phyloP scores from a whole-genome alignment of 2,888 invertebrate genomes.

The Dascillus cervinus region DNA sequence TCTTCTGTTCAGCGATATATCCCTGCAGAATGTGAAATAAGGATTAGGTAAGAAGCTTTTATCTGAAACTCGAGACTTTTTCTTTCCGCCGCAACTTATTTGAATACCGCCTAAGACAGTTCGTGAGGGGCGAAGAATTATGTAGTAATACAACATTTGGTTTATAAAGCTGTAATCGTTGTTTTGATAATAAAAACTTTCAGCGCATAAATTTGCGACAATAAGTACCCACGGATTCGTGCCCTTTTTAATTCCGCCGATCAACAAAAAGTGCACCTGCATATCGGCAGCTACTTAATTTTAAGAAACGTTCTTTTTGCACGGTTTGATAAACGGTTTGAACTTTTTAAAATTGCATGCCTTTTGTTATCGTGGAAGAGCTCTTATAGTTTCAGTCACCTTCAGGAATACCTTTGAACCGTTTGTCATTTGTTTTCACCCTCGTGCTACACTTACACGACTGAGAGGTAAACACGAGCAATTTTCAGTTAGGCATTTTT shows the following conservation, averaged over 20 bases:
- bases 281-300: too few species aligned
- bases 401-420: too few species aligned
- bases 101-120: constrained; percentile 11
- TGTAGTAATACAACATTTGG: constrained; percentile 4
- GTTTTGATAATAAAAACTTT: too few species aligned
- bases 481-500: constrained; percentile 29
- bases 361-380: constrained; percentile 9
- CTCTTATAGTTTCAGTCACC: constrained; percentile 12
- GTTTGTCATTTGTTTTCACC: constrained; percentile 27
- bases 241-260: too few species aligned
- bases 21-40: constrained; percentile 12
- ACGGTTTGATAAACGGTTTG: too few species aligned
- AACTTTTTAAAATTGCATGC: too few species aligned
- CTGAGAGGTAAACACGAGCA: constrained; percentile 26
- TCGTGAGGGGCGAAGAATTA: constrained; percentile 8
- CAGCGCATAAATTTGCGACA: too few species aligned
- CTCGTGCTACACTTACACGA: constrained; percentile 12
- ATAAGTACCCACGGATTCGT: too few species aligned
- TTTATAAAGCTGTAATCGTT: constrained; percentile 3
- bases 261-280: too few species aligned
- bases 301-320: too few species aligned
- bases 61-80: constrained; percentile 15
- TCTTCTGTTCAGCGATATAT: too few species aligned
- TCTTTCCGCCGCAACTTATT: constrained; percentile 12
- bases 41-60: constrained; percentile 13